Conservation (phyloP, 2,113 vertebrate species). For the Lamprotornis superbus region DNA sequence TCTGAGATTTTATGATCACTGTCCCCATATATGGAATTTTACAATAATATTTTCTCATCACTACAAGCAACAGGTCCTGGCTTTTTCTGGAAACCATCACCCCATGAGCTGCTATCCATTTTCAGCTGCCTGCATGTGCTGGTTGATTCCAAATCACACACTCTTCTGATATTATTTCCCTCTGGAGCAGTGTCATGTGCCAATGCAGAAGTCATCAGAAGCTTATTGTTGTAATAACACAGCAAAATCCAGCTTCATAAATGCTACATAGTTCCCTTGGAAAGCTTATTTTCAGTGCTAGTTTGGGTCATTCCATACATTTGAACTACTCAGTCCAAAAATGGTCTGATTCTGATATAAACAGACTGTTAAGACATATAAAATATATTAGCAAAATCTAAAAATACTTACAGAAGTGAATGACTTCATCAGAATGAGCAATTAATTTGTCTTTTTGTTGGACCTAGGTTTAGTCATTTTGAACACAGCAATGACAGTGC, state of each 20-base stretch:
- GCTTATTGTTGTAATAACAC: background rate
- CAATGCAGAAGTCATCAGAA: background rate
- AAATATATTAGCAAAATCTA: background rate
- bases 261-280: background rate
- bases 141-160: background rate
- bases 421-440: background rate
- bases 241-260: background rate
- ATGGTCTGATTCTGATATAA: background rate
- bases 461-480: background rate
- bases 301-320: background rate
- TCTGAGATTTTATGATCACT: background rate
- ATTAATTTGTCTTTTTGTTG: background rate
- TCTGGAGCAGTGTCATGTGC: background rate
- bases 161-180: background rate
- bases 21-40: background rate
- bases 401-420: background rate
- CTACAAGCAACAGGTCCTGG: background rate
- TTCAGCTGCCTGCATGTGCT: background rate
- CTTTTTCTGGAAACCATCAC: background rate
- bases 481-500: background rate
- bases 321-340: background rate
- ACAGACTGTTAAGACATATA: background rate
- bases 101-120: background rate
- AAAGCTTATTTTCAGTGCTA: background rate
- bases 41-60: background rate